Evolutionary conservation across 2,797 vertebrate species (phyloP), one percentile per base, ranked within the genome.

Genomic region (Diplodus sargus): DNA sequence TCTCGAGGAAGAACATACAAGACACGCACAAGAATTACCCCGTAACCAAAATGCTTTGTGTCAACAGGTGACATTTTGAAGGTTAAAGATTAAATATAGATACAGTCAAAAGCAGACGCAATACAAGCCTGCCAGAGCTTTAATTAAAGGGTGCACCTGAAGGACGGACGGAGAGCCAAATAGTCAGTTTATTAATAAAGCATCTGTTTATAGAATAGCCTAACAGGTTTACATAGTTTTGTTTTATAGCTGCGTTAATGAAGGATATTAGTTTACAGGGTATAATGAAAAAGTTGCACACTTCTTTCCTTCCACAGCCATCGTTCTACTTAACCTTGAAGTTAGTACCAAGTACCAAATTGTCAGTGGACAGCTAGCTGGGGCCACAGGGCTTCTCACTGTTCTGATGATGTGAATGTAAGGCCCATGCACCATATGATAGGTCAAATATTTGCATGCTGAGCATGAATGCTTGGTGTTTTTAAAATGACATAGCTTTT

Each of bases 71-170:
- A 77, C 49, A 66, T 54, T 54, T 20, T 78, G 22, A 47, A 18
- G 52, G 22, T 13, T 45, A 16, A 45, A 7, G 49, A 23, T 48
- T 74, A 48, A 45, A 76, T 25, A 39, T 16, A 63, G 70, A 59
- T 10, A 5, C 34, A 30, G 39, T 67, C 42, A 56, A 45, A 12
- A 60, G 28, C 16, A 6, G 74, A 79, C 72, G 80, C 45, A 63
- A 76, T 30, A n/a, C 0, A 23, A 61, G 47, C 2, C 16, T 67
- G 5, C 51, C 6, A 34, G 30, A 63, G 28, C 23, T 54, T 63
- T n/a, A 61, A 82, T 82, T 74, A 79, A 10, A 76, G 61, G 15
- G 34, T 11, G 2, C 34, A 79, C 69, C 70, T 69, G 10, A 76
- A 58, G 25, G 28, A 69, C 59, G 45, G 30, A 69, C 59, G 42